Percentiles rank a stretch among this genome's conserved stretches.
These are phyloP conservation scores for Seladonia tumulorum DNA, from an alignment of 2,888 invertebrate species.

Conservation along the genomic window DNA sequence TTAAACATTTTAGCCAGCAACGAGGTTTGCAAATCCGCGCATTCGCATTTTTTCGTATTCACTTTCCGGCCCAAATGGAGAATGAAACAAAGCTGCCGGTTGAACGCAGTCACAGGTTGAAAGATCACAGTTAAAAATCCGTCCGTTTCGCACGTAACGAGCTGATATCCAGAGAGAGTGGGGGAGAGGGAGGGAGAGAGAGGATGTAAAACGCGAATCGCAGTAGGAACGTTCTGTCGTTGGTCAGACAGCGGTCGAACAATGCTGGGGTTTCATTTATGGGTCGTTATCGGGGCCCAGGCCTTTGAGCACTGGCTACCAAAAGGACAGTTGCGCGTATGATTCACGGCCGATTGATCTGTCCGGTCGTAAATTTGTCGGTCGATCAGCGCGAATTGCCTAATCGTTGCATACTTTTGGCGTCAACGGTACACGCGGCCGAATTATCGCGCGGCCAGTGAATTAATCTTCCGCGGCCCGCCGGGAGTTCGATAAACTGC, in stretches of 20 bases:
- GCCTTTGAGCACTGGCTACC: background rate
- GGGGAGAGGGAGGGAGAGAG: background rate
- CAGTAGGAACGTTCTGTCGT: slow-evolving; percentile 22
- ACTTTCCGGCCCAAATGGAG: background rate
- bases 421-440: slow-evolving; percentile 18
- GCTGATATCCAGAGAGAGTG: background rate
- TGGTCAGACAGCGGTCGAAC: slow-evolving; percentile 28
- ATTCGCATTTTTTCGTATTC: background rate
- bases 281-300: slow-evolving; percentile 42
- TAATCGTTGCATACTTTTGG: slow-evolving; percentile 50
- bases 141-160: background rate
- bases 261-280: slow-evolving; percentile 45
- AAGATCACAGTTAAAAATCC: background rate
- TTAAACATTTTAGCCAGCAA: background rate
- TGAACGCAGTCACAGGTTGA: background rate
- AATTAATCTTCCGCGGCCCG: slow-evolving; percentile 43
- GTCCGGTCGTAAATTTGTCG: slow-evolving; percentile 49
- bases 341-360: slow-evolving; percentile 60
- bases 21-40: background rate
- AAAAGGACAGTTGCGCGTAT: slow-evolving; percentile 13
- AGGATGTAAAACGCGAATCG: background rate
- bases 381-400: slow-evolving; percentile 25
- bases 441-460: slow-evolving; percentile 47
- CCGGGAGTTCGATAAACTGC: slow-evolving; percentile 47
- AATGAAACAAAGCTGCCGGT: background rate